Base-by-base conservation (phyloP, 64 coral and sea anemone species). In the Porites australiensis region DNA sequence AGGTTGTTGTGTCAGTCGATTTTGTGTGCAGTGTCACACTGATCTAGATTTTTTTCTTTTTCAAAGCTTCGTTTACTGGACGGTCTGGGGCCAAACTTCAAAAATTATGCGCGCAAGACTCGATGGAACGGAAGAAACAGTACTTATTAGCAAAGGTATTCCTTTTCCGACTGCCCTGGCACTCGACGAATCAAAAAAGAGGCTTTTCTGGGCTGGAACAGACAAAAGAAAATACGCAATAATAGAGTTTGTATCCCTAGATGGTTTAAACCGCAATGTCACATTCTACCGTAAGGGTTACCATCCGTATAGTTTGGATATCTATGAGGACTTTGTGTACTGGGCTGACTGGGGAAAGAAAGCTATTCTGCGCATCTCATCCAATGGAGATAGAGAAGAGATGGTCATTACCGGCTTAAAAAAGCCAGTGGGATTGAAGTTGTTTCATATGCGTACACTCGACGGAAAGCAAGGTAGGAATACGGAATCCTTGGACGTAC, bases 31-130 rank as follows among this genome's bases (percentile, higher is more conserved):
- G n/a, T n/a, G n/a, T n/a, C n/a, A n/a, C n/a, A n/a, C n/a, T n/a
- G n/a, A 11, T 57, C 53, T 5, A 57, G 11, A 8, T 57, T 57
- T 57, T 11, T 0, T 11, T 78, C 49, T 8, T 78, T 44, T 77
- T 45, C 46, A 18, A 4, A 78, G 75, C n/a, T 55, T 11, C 13
- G 13, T 78, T 3, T 78, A 78, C 51, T 78, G 75, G 75, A 78
- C 75, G 50, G 20, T 3, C 75, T 58, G 50, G 75, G 75, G 19
- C 8, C 6, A 14, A 78, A 54, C 75, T 16, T 51, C 75, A 9
- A 78, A 55, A 23, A 54, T 78, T 50, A 51, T 55, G 13, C 75
- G 75, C 11, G 75, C 75, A 4, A 78, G 75, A 78, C 75, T 78
- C 18, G 75, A 78, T 8, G 75, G 75, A 2, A 78, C 50, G 3